phyloP scores from a whole-genome alignment of 2,797 vertebrate genomes.

The Lagocephalus sceleratus region DNA sequence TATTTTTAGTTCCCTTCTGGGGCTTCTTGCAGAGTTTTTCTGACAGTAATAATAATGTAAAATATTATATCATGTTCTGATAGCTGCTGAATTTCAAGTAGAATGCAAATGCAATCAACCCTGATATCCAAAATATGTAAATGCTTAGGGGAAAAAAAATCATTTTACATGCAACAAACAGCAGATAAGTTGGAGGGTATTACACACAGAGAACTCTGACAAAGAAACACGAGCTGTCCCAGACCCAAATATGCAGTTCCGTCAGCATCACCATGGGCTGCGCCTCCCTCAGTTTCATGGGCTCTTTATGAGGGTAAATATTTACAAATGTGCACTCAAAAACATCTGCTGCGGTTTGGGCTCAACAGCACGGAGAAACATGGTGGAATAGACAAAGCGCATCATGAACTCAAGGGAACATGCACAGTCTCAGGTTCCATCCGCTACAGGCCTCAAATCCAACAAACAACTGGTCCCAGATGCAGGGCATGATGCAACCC shows the following conservation, averaged over 20 bases:
- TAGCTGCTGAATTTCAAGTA: neutral
- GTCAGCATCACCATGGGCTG: conserved; percentile 19
- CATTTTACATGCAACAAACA: conserved; percentile 1
- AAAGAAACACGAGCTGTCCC: conserved; percentile 29
- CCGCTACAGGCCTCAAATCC: conserved; percentile 51
- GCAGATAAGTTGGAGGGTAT: neutral
- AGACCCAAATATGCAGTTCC: conserved; percentile 43
- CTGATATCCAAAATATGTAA: conserved; percentile 16
- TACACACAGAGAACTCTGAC: conserved; percentile 8
- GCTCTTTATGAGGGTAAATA: conserved; percentile 62
- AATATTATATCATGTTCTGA: no score
- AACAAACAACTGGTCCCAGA: conserved; percentile 67
- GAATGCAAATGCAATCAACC: conserved; percentile 25
- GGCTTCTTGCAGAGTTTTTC: conserved; percentile 42
- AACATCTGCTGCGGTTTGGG: conserved; percentile 66
- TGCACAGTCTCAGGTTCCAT: conserved; percentile 54
- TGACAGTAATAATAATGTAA: conserved; percentile 25
- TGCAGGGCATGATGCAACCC: conserved; percentile 58
- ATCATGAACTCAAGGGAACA: conserved; percentile 60
- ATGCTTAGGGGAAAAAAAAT: conserved; percentile 10
- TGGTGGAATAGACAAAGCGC: conserved; percentile 46
- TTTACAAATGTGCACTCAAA: conserved; percentile 65
- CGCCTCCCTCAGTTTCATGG: conserved; percentile 43
- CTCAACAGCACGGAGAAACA: conserved; percentile 30
- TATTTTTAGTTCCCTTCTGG: conserved; percentile 46